Percentiles rank a stretch among this genome's conserved stretches.
Evolutionary conservation across 64 coral and sea anemone genomes (phyloP).

Genomic region (Montipora foliosa): DNA sequence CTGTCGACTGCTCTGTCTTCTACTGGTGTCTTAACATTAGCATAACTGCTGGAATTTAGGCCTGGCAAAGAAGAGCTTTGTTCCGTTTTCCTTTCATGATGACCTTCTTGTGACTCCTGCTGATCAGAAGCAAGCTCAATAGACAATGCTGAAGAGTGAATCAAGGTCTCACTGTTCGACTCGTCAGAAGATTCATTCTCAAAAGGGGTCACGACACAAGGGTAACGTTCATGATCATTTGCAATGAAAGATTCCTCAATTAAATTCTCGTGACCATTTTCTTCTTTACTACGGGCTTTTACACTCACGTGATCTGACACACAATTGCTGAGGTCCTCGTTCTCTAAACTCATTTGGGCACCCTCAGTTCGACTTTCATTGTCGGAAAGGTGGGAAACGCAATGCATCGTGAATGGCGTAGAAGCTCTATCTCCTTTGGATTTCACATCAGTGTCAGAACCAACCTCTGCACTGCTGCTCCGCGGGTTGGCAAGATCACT

Average conservation of each 20-base stretch:
- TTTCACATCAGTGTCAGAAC: no score
- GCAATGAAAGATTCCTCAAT: neutral
- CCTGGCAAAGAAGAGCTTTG: neutral
- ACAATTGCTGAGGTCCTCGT: neutral
- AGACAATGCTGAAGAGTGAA: slow-evolving; percentile 13
- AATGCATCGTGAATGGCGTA: neutral
- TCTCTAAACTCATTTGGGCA: neutral
- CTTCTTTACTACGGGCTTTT: neutral
- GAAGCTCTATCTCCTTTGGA: no score
- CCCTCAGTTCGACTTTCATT: neutral
- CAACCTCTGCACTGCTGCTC: no score
- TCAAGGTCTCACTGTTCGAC: neutral
- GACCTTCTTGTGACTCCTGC: neutral
- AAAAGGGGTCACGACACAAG: slow-evolving; percentile 29
- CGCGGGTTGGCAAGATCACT: no score
- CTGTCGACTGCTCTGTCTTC: neutral
- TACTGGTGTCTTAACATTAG: neutral
- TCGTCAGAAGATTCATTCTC: slow-evolving; percentile 43
- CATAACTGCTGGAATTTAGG: neutral
- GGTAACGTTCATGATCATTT: neutral
- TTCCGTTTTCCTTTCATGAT: neutral
- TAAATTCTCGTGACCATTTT: neutral
- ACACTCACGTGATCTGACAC: neutral
- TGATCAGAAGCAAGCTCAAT: neutral
- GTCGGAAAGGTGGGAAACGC: neutral